Evolutionary conservation across 1,140 invertebrate genomes (phyloP).

Genomic region (Caenorhabditis remanei): DNA sequence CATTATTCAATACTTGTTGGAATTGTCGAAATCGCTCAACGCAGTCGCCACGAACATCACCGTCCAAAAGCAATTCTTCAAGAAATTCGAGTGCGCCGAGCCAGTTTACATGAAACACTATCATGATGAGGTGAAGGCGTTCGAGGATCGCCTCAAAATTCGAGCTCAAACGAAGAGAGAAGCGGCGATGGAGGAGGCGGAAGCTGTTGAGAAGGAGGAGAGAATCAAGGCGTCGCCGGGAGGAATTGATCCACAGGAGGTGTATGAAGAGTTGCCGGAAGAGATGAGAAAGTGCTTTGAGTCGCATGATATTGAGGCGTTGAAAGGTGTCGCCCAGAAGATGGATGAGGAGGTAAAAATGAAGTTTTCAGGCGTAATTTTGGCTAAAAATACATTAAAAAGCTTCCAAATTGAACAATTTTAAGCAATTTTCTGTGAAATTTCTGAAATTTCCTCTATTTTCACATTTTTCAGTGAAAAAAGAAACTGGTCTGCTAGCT

Average conservation of each 20-base stretch:
- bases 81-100: slow-evolving; percentile 81
- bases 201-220: slow-evolving; percentile 85
- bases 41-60: slow-evolving; percentile 86
- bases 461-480: not conserved
- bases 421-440: too few relatives aligned
- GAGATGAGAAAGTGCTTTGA: slow-evolving; percentile 83
- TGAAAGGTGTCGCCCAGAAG: slow-evolving; percentile 88
- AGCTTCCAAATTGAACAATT: too few relatives aligned
- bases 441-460: too few relatives aligned
- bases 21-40: slow-evolving; percentile 93
- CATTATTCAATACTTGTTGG: slow-evolving; percentile 98
- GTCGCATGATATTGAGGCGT: slow-evolving; percentile 86
- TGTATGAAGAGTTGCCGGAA: slow-evolving; percentile 92
- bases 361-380: not conserved
- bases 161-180: slow-evolving; percentile 83
- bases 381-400: too few relatives aligned
- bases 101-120: slow-evolving; percentile 91
- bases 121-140: slow-evolving; percentile 89
- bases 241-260: slow-evolving; percentile 95
- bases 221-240: slow-evolving; percentile 88
- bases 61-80: slow-evolving; percentile 93
- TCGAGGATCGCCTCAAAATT: slow-evolving; percentile 89
- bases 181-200: slow-evolving; percentile 67
- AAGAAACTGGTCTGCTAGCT: too few relatives aligned
- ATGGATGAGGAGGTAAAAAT: slow-evolving; percentile 87